Evolutionary conservation across 2,113 vertebrate species (phyloP).

Genomic region (Heptranchias perlo): DNA sequence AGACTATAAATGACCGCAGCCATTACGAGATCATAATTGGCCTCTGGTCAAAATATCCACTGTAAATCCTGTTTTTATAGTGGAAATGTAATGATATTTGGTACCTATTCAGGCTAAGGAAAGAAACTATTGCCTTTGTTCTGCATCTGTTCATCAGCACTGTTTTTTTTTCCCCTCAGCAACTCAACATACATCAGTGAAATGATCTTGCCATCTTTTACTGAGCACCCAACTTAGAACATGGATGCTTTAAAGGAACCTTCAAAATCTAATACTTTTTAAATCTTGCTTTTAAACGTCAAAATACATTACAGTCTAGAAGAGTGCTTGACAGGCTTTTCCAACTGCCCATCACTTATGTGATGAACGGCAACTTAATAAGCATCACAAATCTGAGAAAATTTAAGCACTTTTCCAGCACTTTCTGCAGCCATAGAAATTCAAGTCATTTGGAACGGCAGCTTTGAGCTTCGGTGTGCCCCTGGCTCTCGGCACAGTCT

Average conservation of each 20-base stretch:
- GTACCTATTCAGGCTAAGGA: background rate
- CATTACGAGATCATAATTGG: background rate
- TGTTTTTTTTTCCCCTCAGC: background rate
- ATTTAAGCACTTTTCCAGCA: background rate
- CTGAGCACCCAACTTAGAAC: background rate
- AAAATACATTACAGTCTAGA: background rate
- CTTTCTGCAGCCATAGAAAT: background rate
- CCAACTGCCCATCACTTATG: background rate
- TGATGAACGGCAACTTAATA: background rate
- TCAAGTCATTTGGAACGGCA: slow-evolving; percentile 47
- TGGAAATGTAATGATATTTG: background rate
- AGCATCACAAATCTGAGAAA: slow-evolving; percentile 5
- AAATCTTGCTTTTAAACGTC: background rate
- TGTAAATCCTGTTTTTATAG: background rate
- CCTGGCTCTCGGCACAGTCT: slow-evolving; percentile 25
- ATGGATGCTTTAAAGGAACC: background rate
- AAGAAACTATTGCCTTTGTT: background rate
- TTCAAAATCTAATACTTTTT: background rate
- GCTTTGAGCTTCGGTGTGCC: slow-evolving; percentile 2
- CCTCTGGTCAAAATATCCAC: background rate
- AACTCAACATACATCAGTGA: background rate
- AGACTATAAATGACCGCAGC: background rate
- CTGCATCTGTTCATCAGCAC: background rate
- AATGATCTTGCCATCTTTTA: background rate
- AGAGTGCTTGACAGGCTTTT: background rate